phyloP scores from a whole-genome alignment of 2,888 invertebrate genomes.

The Cabera pusaria region DNA sequence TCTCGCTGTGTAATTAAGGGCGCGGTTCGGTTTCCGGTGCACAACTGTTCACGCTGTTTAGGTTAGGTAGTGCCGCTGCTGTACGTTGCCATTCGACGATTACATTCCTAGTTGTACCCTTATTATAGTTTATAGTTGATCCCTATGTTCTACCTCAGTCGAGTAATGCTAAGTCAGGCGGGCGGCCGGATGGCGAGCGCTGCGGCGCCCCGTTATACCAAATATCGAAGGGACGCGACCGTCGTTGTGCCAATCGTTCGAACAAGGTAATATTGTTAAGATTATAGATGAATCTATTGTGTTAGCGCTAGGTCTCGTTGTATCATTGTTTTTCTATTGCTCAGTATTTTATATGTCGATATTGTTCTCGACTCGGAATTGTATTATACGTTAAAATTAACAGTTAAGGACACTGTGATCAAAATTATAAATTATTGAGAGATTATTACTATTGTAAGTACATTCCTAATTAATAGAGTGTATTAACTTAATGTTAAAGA shows the following conservation, averaged over 20 bases:
- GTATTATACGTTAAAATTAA: constrained; percentile 80
- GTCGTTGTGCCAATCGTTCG: constrained; percentile 76
- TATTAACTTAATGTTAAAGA: constrained; percentile 70
- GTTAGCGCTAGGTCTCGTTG: constrained; percentile 71
- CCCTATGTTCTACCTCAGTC: constrained; percentile 81
- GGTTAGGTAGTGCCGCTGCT: constrained; percentile 70
- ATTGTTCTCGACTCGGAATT: constrained; percentile 71
- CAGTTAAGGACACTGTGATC: constrained; percentile 82
- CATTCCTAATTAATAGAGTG: constrained; percentile 79
- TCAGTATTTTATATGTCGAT: constrained; percentile 79
- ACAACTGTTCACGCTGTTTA: constrained; percentile 57
- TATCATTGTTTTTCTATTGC: constrained; percentile 79
- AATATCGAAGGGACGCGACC: constrained; percentile 71
- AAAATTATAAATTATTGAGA: constrained; percentile 83
- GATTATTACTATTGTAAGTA: constrained; percentile 81
- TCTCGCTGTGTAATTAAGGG: constrained; percentile 26
- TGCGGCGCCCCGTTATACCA: constrained; percentile 56
- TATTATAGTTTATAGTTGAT: constrained; percentile 70
- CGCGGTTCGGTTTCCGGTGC: constrained; percentile 46
- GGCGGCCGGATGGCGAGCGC: constrained; percentile 41
- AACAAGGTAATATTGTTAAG: constrained; percentile 78
- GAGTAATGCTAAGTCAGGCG: constrained; percentile 75
- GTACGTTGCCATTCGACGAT: constrained; percentile 75
- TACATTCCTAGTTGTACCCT: constrained; percentile 79
- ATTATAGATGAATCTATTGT: constrained; percentile 70